Evolutionary conservation across 2,797 vertebrate genomes (phyloP).

Genomic region (Adrianichthys oophorus): DNA sequence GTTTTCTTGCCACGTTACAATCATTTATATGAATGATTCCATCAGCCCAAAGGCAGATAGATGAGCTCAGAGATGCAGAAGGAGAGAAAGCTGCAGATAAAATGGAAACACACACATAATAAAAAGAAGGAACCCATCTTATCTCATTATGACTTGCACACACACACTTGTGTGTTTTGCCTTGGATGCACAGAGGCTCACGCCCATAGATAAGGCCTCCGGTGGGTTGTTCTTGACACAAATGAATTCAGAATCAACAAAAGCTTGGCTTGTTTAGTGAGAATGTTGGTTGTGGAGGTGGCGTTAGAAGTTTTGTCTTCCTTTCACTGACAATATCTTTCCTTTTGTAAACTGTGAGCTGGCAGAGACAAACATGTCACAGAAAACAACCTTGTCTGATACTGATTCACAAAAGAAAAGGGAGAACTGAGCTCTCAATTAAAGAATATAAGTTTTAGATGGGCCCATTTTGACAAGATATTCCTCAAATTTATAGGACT

Average conservation of each 20-base stretch:
- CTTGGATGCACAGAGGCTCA: slow-evolving; percentile 31
- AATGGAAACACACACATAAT: neutral
- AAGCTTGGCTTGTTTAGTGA: slow-evolving; percentile 43
- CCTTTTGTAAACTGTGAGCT: slow-evolving; percentile 14
- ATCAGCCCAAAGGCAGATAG: slow-evolving; percentile 11
- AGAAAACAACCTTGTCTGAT: slow-evolving; percentile 17
- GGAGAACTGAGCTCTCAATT: neutral
- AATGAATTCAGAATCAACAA: slow-evolving; percentile 71
- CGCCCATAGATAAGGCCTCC: slow-evolving; percentile 45
- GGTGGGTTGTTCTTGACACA: slow-evolving; percentile 60
- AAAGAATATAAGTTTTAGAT: neutral
- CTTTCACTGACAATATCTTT: slow-evolving; percentile 26
- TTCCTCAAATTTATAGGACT: slow-evolving; percentile 11
- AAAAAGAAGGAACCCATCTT: slow-evolving; percentile 10
- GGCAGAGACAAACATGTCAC: slow-evolving; percentile 26
- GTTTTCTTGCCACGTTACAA: slow-evolving; percentile 7
- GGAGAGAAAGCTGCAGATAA: neutral
- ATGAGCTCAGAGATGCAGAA: slow-evolving; percentile 4
- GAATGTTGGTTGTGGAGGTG: slow-evolving; percentile 24
- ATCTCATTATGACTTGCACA: slow-evolving; percentile 1
- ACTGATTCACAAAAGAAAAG: slow-evolving; percentile 1
- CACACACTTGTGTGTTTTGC: slow-evolving; percentile 18
- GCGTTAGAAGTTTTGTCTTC: slow-evolving; percentile 34
- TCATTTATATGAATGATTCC: slow-evolving; percentile 2
- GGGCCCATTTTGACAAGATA: slow-evolving; percentile 4